Evolutionary conservation across 2,113 vertebrate species (phyloP).

Genomic region (Toxostoma redivivum): DNA sequence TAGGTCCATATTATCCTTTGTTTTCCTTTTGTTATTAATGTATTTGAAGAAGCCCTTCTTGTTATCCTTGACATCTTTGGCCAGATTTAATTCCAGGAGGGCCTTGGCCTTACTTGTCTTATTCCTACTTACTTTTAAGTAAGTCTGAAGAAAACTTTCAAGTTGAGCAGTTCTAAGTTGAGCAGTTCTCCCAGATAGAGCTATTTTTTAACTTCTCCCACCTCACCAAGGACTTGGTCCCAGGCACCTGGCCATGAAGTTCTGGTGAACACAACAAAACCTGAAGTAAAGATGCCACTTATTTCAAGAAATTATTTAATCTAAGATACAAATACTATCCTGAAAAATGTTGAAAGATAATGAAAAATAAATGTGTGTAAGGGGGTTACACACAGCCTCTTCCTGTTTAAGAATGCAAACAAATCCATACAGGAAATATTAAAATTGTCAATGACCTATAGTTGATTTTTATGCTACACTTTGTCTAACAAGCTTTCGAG

Average conservation of each 20-base stretch:
- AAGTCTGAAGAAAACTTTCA: background rate
- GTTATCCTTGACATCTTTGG: background rate
- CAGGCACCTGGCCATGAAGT: background rate
- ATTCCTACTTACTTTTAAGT: background rate
- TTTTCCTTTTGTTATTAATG: background rate
- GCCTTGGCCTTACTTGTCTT: accelerated
- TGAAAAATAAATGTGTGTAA: background rate
- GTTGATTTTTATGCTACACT: background rate
- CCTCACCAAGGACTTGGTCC: background rate
- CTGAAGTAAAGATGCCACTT: background rate
- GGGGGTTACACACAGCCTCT: background rate
- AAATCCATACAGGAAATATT: background rate
- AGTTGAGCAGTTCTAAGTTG: background rate
- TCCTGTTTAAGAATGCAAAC: background rate
- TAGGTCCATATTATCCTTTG: background rate
- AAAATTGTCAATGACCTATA: background rate
- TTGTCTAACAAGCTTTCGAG: constrained; percentile 1
- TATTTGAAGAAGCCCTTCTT: background rate
- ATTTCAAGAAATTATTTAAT: background rate
- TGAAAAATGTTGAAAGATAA: background rate
- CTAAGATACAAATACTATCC: background rate
- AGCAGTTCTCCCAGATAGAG: background rate
- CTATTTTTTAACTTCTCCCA: background rate
- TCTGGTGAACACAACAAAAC: background rate
- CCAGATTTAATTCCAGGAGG: background rate